Percentiles rank a stretch among this genome's conserved stretches.
Evolutionary conservation across 2,797 vertebrate species (phyloP).

Genomic region (Prionace glauca): DNA sequence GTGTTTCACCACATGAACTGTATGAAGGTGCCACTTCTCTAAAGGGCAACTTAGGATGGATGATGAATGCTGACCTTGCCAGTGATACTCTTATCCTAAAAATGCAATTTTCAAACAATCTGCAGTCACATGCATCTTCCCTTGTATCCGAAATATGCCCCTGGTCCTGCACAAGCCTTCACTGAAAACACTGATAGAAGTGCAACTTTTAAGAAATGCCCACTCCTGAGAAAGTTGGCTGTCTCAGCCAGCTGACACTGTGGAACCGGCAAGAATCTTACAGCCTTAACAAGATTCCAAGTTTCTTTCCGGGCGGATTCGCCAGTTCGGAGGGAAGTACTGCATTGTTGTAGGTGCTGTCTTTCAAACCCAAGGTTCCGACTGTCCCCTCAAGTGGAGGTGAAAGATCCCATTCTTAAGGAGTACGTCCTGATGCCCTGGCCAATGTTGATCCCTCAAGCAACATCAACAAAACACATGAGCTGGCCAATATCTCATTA

Average conservation of each 20-base stretch:
- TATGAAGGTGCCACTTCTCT: neutral
- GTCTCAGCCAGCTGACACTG: neutral
- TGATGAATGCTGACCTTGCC: neutral
- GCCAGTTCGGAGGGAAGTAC: neutral
- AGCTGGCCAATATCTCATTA: neutral
- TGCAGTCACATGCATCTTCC: neutral
- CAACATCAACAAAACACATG: neutral
- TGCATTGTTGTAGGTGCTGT: neutral
- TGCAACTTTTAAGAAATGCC: neutral
- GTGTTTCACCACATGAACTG: neutral
- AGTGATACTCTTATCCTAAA: neutral
- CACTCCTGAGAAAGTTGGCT: neutral
- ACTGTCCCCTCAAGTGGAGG: neutral
- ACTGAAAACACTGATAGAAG: neutral
- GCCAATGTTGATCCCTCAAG: neutral
- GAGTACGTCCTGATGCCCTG: neutral
- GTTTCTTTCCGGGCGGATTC: neutral
- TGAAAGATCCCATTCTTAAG: neutral
- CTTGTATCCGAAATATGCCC: neutral
- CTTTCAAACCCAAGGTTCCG: neutral
- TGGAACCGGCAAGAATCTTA: neutral
- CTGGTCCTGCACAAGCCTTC: neutral
- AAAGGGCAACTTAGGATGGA: neutral
- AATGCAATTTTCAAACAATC: neutral
- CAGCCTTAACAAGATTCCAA: neutral